Evolutionary conservation across 64 coral and sea anemone genomes (phyloP).

Genomic region (Platygyra sinensis): DNA sequence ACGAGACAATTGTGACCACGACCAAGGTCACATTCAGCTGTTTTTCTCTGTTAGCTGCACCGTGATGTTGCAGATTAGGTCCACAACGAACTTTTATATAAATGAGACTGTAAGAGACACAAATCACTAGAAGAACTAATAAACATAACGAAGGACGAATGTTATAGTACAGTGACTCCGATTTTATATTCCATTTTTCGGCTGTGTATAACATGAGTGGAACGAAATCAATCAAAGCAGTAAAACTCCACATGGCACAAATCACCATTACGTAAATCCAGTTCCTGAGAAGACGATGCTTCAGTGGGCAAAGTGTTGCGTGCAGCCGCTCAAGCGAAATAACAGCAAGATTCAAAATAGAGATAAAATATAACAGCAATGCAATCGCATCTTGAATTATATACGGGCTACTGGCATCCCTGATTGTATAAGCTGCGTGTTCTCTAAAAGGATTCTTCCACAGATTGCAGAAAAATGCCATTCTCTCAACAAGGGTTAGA

Average conservation of each 20-base stretch:
- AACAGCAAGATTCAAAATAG: background rate
- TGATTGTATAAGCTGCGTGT: too few relatives aligned
- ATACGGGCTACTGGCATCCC: background rate
- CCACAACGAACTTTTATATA: too few relatives aligned
- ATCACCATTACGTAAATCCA: too few relatives aligned
- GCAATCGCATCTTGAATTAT: background rate
- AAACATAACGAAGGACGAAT: background rate
- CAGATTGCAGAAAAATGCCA: background rate
- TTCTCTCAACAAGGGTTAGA: background rate
- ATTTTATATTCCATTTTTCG: background rate
- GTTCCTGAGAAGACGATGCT: too few relatives aligned
- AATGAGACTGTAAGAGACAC: too few relatives aligned
- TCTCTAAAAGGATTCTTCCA: background rate
- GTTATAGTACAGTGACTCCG: background rate
- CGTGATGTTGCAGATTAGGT: too few relatives aligned
- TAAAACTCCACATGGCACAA: background rate
- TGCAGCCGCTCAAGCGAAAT: background rate
- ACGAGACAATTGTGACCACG: background rate
- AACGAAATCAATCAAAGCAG: background rate
- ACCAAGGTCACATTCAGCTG: constrained; percentile 6
- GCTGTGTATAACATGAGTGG: background rate
- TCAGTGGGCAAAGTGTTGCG: too few relatives aligned
- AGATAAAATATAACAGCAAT: background rate
- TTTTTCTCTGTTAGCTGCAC: too few relatives aligned
- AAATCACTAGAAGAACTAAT: background rate